These are phyloP conservation scores for Eugnorisma glareosa DNA, from an alignment of 2,888 invertebrate genomes.

Conservation along the genomic window DNA sequence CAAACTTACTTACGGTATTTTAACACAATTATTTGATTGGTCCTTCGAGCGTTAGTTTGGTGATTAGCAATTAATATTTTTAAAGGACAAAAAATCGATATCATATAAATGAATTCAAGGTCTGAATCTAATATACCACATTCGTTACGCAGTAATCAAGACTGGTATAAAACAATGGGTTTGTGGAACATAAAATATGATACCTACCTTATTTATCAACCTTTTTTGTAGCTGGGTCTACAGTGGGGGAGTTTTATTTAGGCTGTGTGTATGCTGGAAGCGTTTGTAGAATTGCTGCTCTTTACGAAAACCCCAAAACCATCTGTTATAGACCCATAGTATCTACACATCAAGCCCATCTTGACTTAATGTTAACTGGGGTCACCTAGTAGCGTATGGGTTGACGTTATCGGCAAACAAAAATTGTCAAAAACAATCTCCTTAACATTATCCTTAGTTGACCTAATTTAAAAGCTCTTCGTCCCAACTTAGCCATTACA, in stretches of 20 bases:
- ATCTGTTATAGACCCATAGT: not conserved
- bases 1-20: slow-evolving; percentile 68
- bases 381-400: not conserved
- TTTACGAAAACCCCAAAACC: not conserved
- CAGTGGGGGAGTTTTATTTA: not conserved
- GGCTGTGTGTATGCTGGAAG: not conserved
- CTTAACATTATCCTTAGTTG: slow-evolving; percentile 1
- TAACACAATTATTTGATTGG: slow-evolving; percentile 48
- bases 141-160: slow-evolving; percentile 44
- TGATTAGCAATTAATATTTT: slow-evolving; percentile 33
- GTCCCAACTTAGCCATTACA: slow-evolving; percentile 24
- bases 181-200: not conserved
- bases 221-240: not conserved
- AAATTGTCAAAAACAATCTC: slow-evolving; percentile 11
- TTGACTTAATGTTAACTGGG: too few relatives aligned
- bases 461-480: slow-evolving; percentile 46
- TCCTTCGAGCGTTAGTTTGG: not conserved
- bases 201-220: not conserved
- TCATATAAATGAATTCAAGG: slow-evolving; percentile 23
- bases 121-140: slow-evolving; percentile 27
- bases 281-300: not conserved
- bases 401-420: not conserved
- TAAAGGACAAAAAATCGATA: slow-evolving; percentile 42
- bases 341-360: too few relatives aligned
- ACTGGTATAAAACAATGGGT: slow-evolving; percentile 6